Evolutionary conservation across 2,113 vertebrate species (phyloP).

Genomic region (Scolopax mira): DNA sequence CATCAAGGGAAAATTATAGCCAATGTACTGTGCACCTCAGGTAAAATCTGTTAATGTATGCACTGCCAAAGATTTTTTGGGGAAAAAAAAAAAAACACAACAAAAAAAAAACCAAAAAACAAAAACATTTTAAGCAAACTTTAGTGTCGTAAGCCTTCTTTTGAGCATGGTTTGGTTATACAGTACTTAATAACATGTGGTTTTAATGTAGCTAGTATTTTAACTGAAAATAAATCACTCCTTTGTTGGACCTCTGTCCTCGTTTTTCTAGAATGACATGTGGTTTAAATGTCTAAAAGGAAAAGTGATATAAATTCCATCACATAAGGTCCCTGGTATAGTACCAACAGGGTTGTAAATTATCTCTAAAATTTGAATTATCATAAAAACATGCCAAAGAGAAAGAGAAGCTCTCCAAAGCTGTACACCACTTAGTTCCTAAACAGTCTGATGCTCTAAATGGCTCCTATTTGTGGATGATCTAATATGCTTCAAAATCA

Average conservation of each 20-base stretch:
- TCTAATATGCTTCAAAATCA: background rate
- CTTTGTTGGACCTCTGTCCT: slow-evolving; percentile 57
- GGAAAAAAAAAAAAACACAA: background rate
- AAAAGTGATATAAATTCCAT: slow-evolving; percentile 59
- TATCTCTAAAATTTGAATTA: slow-evolving; percentile 2
- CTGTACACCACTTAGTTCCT: background rate
- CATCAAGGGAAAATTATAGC: background rate
- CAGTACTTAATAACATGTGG: slow-evolving; percentile 56
- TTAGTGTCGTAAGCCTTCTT: background rate
- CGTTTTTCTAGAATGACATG: slow-evolving; percentile 49
- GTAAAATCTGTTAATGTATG: background rate
- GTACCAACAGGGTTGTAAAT: slow-evolving; percentile 30
- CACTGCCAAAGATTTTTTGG: background rate
- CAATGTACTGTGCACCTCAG: background rate
- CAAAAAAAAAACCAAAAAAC: too few species aligned
- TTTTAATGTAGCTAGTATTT: slow-evolving; percentile 67
- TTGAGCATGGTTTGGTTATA: slow-evolving; percentile 16
- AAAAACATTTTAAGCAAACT: background rate
- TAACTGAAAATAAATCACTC: slow-evolving; percentile 64
- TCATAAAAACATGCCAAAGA: background rate
- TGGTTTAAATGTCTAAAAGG: slow-evolving; percentile 66
- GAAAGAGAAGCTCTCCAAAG: background rate
- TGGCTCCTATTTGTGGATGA: background rate
- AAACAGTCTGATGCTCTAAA: background rate
- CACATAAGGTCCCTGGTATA: background rate